Percentiles rank a stretch among this genome's conserved stretches.
Conservation (phyloP, 2,888 invertebrate species). For the Chalcosyrphus nemorum region DNA sequence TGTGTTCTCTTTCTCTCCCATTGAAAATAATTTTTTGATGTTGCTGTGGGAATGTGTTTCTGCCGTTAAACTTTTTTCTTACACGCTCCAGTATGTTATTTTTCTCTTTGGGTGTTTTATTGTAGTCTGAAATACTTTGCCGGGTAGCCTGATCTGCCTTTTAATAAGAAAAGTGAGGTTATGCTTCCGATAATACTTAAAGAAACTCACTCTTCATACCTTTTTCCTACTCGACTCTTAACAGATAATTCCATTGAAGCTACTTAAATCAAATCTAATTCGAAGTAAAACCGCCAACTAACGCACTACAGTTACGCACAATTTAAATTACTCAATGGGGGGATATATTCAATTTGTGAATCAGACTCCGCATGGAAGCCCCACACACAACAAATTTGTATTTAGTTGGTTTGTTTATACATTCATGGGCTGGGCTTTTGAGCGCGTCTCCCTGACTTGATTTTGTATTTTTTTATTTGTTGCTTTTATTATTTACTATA, state of each 20-base stretch:
- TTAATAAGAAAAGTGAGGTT: no score
- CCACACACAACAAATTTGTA: constrained; percentile 62
- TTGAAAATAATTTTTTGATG: no score
- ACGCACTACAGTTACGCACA: constrained; percentile 62
- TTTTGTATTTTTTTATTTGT: background rate
- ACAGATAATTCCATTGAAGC: no score
- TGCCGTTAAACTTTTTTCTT: no score
- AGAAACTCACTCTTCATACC: background rate
- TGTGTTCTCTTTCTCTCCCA: no score
- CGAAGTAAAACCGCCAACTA: constrained; percentile 65
- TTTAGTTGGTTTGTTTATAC: constrained; percentile 68
- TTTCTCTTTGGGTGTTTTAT: no score
- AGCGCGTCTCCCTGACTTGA: constrained; percentile 59
- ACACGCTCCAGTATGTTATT: no score
- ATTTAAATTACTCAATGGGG: constrained; percentile 70
- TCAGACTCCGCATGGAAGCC: constrained; percentile 70
- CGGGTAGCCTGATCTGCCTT: no score
- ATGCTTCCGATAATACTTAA: no score
- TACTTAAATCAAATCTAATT: background rate
- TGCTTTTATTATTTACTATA: no score
- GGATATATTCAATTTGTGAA: constrained; percentile 72
- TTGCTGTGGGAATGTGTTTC: no score
- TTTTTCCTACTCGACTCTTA: background rate
- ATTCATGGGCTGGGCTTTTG: constrained; percentile 68
- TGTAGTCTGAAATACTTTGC: no score